phyloP scores from a whole-genome alignment of 1,140 invertebrate genomes.

The Argopecten irradians region DNA sequence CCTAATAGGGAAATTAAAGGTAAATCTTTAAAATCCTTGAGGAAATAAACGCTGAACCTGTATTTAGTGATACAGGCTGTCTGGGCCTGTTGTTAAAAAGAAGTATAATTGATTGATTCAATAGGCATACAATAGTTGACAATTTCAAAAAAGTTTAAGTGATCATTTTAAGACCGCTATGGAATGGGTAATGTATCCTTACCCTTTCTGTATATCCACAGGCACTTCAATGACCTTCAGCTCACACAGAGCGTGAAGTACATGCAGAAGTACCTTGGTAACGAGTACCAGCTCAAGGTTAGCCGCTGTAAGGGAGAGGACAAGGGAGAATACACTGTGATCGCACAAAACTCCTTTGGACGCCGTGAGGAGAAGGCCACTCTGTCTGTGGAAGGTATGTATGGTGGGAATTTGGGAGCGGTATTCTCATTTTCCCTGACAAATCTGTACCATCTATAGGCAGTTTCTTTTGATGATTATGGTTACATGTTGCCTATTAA shows the following conservation, averaged over 20 bases:
- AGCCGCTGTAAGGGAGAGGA: conserved; percentile 97
- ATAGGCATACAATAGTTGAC: no score
- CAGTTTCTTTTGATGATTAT: background rate
- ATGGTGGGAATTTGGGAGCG: background rate
- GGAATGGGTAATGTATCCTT: background rate
- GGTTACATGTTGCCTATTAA: background rate
- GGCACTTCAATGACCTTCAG: conserved; percentile 67
- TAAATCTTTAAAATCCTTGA: no score
- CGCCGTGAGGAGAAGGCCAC: conserved; percentile 97
- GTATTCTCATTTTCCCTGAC: background rate
- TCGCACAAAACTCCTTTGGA: conserved; percentile 98
- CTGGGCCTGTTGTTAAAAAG: no score
- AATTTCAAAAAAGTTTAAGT: background rate
- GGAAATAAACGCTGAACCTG: no score
- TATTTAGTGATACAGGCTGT: no score
- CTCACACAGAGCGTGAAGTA: conserved; percentile 98
- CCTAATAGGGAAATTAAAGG: no score
- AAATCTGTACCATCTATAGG: background rate
- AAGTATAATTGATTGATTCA: no score
- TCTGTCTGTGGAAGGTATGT: conserved; percentile 94
- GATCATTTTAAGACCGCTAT: background rate
- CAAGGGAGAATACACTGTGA: conserved; percentile 97
- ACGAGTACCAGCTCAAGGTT: conserved; percentile 98
- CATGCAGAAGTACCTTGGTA: conserved; percentile 97
- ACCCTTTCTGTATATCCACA: conserved; percentile 43